These are phyloP conservation scores for Pampus argenteus DNA, from an alignment of 2,797 vertebrate species.

Conservation along the genomic window DNA sequence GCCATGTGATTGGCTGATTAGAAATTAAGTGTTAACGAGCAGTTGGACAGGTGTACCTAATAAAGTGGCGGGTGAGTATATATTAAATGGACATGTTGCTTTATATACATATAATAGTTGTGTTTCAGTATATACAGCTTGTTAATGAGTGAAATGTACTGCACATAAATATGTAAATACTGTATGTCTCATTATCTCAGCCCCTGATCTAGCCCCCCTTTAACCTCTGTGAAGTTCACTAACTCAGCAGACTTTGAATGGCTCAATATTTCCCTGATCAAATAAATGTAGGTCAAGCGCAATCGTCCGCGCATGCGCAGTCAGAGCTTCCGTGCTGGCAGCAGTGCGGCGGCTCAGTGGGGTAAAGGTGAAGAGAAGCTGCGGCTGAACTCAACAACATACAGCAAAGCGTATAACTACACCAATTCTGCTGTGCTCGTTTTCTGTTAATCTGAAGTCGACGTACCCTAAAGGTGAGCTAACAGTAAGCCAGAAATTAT, in stretches of 20 bases:
- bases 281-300: constrained; percentile 17
- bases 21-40: no score
- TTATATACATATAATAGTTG: no score
- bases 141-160: no score
- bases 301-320: constrained; percentile 46
- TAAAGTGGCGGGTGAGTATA: no score
- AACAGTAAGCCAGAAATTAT: neutral
- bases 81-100: no score
- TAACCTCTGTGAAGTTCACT: neutral
- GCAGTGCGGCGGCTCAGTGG: constrained; percentile 20
- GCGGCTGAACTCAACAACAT: neutral
- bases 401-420: neutral
- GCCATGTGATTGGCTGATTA: no score
- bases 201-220: neutral
- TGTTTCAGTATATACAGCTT: no score
- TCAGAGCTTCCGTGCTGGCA: neutral
- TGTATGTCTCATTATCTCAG: no score
- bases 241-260: neutral
- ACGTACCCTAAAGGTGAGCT: constrained; percentile 37
- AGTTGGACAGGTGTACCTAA: no score
- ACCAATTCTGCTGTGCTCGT: neutral
- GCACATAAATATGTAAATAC: no score
- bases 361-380: constrained; percentile 60
- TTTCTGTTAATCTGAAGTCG: neutral
- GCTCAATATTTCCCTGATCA: neutral